A percentile compares a stretch with the other conserved stretches of the same genome.
Evolutionary conservation across 1,140 invertebrate genomes (phyloP).

Genomic region (Heliconius hewitsoni): DNA sequence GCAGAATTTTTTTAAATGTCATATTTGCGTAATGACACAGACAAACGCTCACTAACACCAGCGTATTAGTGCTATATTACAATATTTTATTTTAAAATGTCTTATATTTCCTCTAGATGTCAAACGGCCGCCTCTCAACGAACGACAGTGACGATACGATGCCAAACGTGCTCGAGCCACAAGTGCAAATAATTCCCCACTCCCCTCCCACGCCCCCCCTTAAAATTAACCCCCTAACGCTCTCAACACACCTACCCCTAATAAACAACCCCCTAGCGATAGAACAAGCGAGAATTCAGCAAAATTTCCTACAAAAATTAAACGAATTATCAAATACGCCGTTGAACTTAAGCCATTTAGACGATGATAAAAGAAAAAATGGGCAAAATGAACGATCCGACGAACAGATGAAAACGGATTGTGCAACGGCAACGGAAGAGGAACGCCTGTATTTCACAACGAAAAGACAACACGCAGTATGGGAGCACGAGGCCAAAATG

Average conservation of each 20-base stretch:
- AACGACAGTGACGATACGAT: slow-evolving; percentile 77
- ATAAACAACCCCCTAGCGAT: slow-evolving; percentile 65
- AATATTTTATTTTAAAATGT: too few species aligned
- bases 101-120: slow-evolving; percentile 53
- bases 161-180: slow-evolving; percentile 73
- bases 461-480: slow-evolving; percentile 77
- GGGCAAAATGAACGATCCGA: slow-evolving; percentile 51
- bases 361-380: slow-evolving; percentile 64
- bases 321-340: slow-evolving; percentile 76
- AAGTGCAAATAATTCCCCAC: slow-evolving; percentile 70
- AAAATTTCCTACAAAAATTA: slow-evolving; percentile 68
- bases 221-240: slow-evolving; percentile 47
- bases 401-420: slow-evolving; percentile 60
- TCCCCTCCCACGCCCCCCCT: slow-evolving; percentile 58
- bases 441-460: slow-evolving; percentile 75
- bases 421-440: slow-evolving; percentile 66
- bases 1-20: too few species aligned
- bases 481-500: slow-evolving; percentile 80
- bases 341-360: slow-evolving; percentile 75
- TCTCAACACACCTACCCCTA: slow-evolving; percentile 45
- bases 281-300: slow-evolving; percentile 67
- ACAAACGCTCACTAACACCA: too few species aligned
- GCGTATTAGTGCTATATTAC: too few species aligned
- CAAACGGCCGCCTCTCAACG: slow-evolving; percentile 73
- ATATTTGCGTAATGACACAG: too few species aligned